A percentile compares a stretch with the other conserved stretches of the same genome.
Conservation (phyloP, 2,113 vertebrate species). For the Syngnathoides biaculeatus region DNA sequence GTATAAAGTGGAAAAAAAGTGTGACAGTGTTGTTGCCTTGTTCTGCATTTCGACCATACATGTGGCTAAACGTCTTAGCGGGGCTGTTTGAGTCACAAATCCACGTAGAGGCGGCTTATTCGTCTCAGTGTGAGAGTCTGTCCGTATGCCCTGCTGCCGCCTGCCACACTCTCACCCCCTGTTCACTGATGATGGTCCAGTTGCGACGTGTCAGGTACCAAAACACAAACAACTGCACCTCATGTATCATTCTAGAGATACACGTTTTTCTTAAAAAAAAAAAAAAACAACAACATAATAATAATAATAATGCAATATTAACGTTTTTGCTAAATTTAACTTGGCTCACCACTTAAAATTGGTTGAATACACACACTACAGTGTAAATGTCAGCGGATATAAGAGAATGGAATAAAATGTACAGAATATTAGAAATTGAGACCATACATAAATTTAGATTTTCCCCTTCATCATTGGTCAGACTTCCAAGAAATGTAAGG, state of each 20-base stretch:
- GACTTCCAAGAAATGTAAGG: neutral
- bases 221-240: conserved; percentile 5
- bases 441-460: neutral
- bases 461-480: neutral
- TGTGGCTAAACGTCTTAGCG: conserved; percentile 16
- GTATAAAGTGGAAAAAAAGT: conserved; percentile 5
- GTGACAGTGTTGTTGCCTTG: conserved; percentile 6
- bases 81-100: conserved; percentile 37
- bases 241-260: neutral
- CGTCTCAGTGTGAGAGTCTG: conserved; percentile 46
- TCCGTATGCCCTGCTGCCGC: conserved; percentile 45
- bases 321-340: conserved; percentile 10
- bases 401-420: conserved; percentile 34
- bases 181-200: conserved; percentile 45
- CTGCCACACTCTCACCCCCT: conserved; percentile 24
- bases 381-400: conserved; percentile 5
- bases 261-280: neutral
- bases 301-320: neutral
- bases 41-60: neutral
- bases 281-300: neutral
- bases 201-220: conserved; percentile 19
- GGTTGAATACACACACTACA: conserved; percentile 28
- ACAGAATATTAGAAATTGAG: no score
- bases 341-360: conserved; percentile 17
- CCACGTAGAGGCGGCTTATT: conserved; percentile 60